Base-by-base conservation (phyloP, 2,888 invertebrate genomes). In the Oscheius sp. region DNA sequence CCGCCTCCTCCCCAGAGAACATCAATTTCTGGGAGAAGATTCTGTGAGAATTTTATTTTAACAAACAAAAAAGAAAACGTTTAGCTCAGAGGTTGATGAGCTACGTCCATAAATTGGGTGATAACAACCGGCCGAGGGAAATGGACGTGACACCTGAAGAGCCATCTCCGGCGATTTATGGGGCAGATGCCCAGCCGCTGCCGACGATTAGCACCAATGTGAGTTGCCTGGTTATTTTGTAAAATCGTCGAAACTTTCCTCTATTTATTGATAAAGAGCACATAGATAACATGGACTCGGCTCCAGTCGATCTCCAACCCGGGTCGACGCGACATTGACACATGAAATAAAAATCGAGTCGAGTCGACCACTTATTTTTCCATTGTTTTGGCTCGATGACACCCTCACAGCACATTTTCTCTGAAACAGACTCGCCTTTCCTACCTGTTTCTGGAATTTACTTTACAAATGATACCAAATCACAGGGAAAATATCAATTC, bases 71-170 rank as follows among this genome's bases (percentile, higher is more conserved):
- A n/a, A n/a, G 13, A 21, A 16, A 13, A 18, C 12, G 3, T 49
- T 5, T 49, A 79, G 81, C 79, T 9, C 80, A 80, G 74, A 72
- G 80, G 1, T 23, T 80, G 16, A 78, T 80, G 77, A 78, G 76
- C 69, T 80, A 78, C 59, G 80, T 80, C 18, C 76, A 78, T 2
- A 78, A 77, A 2, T 63, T 79, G 12, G 76, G 71, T 12, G 72
- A 66, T 45, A 64, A n/a, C 23, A 13, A 27, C 16, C 21, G 18
- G 43, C 52, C 64, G 7, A 23, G 64, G 55, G 66, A 72, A 21
- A 53, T 35, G 27, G 72, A 72, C 23, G 55, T 66, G 46, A 70
- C 69, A 12, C 56, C 58, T 43, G 69, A 58, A 21, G 52, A 53
- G 35, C 56, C 55, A 12, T 49, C 46, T 46, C 70, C 70, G 1